phyloP scores from a whole-genome alignment of 2,113 vertebrate species.

The Haemorhous mexicanus region DNA sequence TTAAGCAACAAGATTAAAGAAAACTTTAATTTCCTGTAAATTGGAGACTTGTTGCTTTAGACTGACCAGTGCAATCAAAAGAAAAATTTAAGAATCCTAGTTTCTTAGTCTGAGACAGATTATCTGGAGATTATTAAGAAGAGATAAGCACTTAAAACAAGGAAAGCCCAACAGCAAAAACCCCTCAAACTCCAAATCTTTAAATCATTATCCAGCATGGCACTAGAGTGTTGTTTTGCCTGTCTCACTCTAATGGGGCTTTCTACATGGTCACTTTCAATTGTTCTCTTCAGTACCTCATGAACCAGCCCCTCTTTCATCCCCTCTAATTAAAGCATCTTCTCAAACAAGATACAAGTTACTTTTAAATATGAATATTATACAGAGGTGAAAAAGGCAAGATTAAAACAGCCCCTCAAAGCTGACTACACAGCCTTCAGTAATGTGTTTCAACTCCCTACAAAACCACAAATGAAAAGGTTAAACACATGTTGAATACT shows the following conservation, averaged over 20 bases:
- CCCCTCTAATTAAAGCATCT: not conserved
- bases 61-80: not conserved
- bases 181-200: not conserved
- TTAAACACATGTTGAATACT: not conserved
- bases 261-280: not conserved
- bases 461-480: not conserved
- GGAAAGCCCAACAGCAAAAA: not conserved
- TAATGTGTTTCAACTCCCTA: rapidly evolving
- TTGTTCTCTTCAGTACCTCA: not conserved
- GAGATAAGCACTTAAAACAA: not conserved
- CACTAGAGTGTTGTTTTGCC: not conserved
- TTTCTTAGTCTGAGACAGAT: not conserved
- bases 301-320: rapidly evolving
- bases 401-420: not conserved
- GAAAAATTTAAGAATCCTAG: not conserved
- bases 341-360: not conserved
- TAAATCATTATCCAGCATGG: not conserved
- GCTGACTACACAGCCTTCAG: not conserved
- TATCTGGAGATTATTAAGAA: not conserved
- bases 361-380: not conserved
- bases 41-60: not conserved
- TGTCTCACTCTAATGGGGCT: not conserved
- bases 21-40: not conserved
- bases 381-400: not conserved
- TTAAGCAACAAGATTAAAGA: not conserved